Evolutionary conservation across 2,797 vertebrate species (phyloP).

Genomic region (Helarctos malayanus): DNA sequence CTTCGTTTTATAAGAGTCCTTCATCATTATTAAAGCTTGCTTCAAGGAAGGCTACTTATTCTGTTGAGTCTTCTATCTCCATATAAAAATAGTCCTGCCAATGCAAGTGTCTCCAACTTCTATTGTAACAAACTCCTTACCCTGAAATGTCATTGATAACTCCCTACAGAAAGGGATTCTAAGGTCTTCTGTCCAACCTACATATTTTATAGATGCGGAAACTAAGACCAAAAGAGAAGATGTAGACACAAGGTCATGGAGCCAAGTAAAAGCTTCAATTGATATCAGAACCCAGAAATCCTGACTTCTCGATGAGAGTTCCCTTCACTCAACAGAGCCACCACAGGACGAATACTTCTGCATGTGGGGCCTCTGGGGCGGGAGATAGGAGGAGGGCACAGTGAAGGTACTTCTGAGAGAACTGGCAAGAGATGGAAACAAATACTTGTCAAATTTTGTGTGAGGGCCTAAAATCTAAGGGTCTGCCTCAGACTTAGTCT

Average conservation of each 20-base stretch:
- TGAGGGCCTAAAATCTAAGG: not conserved
- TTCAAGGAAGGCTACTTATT: not conserved
- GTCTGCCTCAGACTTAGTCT: not conserved
- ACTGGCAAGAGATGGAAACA: not conserved
- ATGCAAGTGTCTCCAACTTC: not conserved
- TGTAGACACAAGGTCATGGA: not conserved
- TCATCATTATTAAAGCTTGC: not conserved
- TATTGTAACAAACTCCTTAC: not conserved
- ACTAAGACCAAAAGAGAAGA: not conserved
- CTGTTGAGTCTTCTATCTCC: not conserved
- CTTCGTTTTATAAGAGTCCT: not conserved
- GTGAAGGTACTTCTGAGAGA: not conserved
- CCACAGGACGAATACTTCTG: not conserved
- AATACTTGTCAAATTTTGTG: conserved; percentile 50
- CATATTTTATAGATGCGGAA: not conserved
- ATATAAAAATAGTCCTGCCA: not conserved
- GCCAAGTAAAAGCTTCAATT: not conserved
- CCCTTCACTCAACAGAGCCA: not conserved
- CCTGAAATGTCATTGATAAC: not conserved
- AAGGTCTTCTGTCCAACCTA: not conserved
- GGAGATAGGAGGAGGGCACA: too few species aligned
- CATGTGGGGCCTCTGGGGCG: fast-evolving
- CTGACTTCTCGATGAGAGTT: not conserved
- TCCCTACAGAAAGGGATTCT: not conserved
- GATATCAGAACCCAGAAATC: not conserved